A percentile compares a stretch with the other conserved stretches of the same genome.
phyloP scores from a whole-genome alignment of 2,113 vertebrate species.

The Strix uralensis region DNA sequence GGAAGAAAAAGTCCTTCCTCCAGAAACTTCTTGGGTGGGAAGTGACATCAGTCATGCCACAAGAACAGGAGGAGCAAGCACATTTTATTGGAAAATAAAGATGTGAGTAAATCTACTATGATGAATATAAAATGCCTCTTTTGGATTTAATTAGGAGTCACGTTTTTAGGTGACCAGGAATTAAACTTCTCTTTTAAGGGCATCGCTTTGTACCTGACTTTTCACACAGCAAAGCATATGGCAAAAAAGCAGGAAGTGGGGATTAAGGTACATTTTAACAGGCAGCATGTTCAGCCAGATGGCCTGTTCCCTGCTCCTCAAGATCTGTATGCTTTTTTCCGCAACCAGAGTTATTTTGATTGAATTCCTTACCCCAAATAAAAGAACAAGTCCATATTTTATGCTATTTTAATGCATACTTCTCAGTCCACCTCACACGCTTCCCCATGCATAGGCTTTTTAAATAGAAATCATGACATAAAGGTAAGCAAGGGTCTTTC shows the following conservation, averaged over 20 bases:
- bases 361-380: not conserved
- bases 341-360: constrained; percentile 15
- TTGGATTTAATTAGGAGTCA: constrained; percentile 58
- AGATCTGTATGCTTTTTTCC: not conserved
- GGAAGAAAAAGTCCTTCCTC: not conserved
- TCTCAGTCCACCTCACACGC: not conserved
- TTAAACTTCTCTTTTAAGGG: constrained; percentile 27
- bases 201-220: constrained; percentile 43
- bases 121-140: constrained; percentile 57
- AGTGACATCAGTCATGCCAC: constrained; percentile 7
- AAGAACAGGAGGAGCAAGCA: not conserved
- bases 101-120: constrained; percentile 34
- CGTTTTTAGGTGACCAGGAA: constrained; percentile 49
- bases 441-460: not conserved
- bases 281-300: constrained; percentile 54
- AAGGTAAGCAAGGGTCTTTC: not conserved
- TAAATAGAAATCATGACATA: not conserved
- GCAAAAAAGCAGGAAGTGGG: constrained; percentile 53
- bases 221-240: constrained; percentile 50
- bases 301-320: constrained; percentile 24
- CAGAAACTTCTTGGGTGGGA: constrained; percentile 49
- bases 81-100: constrained; percentile 63
- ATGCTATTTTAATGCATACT: not conserved
- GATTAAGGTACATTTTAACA: constrained; percentile 65
- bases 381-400: not conserved